A percentile compares a stretch with the other conserved stretches of the same genome.
phyloP scores from a whole-genome alignment of 2,113 vertebrate species.

The Sclerurus mexicanus region DNA sequence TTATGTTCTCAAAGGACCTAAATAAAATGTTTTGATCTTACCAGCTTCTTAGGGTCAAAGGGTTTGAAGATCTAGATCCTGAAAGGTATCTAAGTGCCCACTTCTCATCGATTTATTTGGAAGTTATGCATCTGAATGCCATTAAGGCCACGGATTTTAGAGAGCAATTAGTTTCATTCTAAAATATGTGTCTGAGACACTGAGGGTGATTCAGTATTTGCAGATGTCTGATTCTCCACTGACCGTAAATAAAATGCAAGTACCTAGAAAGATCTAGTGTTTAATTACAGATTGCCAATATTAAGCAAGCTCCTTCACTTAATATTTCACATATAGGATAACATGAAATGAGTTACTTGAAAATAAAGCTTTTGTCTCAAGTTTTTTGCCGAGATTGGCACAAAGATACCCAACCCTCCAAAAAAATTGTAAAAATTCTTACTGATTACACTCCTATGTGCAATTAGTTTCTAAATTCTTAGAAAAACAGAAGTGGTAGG shows the following conservation, averaged over 20 bases:
- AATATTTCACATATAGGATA: neutral
- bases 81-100: neutral
- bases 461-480: neutral
- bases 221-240: neutral
- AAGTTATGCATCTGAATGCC: neutral
- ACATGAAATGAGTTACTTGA: neutral
- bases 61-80: neutral
- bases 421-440: neutral
- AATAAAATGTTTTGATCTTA: neutral
- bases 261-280: neutral
- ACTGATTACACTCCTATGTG: neutral
- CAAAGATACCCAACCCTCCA: fast-evolving
- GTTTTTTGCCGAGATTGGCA: neutral
- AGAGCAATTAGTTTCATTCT: neutral
- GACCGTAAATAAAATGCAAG: neutral
- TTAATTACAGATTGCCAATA: neutral
- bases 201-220: neutral
- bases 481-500: neutral
- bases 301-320: neutral
- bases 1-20: neutral
- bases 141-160: neutral
- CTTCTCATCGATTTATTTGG: neutral
- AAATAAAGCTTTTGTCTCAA: neutral
- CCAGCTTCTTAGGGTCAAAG: neutral
- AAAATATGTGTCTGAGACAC: neutral